Conservation (phyloP, 2,797 vertebrate species). For the Perdix hodgsoniae region DNA sequence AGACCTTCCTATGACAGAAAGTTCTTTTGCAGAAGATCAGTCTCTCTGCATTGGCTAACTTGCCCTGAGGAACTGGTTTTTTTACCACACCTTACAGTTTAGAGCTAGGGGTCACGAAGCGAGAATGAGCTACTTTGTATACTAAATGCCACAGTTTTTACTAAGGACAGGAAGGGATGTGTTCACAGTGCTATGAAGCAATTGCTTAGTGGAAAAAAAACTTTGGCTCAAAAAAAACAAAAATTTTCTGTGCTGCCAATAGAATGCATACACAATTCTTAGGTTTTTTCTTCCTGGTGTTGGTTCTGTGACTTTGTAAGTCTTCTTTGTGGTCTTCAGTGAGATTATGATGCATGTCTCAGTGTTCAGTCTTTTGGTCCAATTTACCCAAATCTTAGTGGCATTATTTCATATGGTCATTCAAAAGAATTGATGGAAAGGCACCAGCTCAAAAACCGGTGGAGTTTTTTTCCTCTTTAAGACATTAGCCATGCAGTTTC, state of each 20-base stretch:
- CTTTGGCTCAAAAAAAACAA: not conserved
- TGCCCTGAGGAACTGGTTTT: not conserved
- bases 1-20: not conserved
- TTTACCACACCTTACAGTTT: not conserved
- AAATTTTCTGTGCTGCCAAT: not conserved
- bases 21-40: not conserved
- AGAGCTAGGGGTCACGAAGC: not conserved
- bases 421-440: not conserved
- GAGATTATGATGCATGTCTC: not conserved
- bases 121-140: not conserved
- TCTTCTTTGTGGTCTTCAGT: not conserved
- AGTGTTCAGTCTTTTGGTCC: accelerated
- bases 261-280: not conserved
- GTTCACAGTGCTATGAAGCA: not conserved
- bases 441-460: not conserved
- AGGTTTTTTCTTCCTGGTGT: not conserved
- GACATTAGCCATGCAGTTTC: not conserved
- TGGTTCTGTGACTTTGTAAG: not conserved
- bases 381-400: not conserved
- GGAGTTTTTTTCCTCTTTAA: not conserved
- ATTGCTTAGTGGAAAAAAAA: not conserved
- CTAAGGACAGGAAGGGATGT: not conserved
- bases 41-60: not conserved
- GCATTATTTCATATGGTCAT: not conserved
- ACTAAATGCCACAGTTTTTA: not conserved